Conservation (phyloP, 2,888 invertebrate species). For the Rhopalosiphum nymphaeae region DNA sequence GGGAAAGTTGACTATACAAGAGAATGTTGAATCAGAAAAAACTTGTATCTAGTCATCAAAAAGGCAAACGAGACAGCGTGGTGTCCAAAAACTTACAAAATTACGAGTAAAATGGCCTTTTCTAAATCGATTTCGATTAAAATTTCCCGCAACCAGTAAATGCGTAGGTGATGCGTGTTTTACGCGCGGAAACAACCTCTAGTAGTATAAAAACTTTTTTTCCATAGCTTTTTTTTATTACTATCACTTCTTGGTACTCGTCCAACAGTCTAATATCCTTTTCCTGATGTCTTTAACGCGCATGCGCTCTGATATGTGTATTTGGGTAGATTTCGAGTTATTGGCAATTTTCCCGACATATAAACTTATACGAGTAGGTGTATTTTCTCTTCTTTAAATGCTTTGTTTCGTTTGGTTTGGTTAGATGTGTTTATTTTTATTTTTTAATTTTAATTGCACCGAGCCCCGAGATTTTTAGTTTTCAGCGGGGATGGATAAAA, state of each 20-base stretch:
- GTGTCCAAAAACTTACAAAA: neutral
- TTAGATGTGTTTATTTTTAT: neutral
- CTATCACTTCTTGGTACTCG: conserved; percentile 37
- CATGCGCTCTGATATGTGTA: neutral
- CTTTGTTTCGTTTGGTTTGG: neutral
- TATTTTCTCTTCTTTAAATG: neutral
- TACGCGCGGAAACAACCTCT: neutral
- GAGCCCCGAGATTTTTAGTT: neutral
- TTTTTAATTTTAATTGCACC: neutral
- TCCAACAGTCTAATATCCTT: conserved; percentile 52
- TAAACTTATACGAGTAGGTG: neutral
- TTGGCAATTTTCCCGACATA: conserved; percentile 50
- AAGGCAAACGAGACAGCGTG: neutral
- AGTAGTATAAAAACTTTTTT: conserved; percentile 20
- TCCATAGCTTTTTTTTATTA: neutral
- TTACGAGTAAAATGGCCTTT: neutral
- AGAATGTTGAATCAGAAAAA: neutral
- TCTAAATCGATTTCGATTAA: neutral
- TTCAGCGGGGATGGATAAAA: neutral
- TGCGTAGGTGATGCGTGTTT: neutral
- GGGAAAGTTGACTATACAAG: neutral
- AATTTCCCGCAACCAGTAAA: neutral
- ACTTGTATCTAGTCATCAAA: neutral
- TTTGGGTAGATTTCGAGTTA: conserved; percentile 22
- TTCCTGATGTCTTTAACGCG: conserved; percentile 11